These are phyloP conservation scores for Microcebus lehilahytsara DNA, from an alignment of 2,113 vertebrate genomes.

Conservation along the genomic window DNA sequence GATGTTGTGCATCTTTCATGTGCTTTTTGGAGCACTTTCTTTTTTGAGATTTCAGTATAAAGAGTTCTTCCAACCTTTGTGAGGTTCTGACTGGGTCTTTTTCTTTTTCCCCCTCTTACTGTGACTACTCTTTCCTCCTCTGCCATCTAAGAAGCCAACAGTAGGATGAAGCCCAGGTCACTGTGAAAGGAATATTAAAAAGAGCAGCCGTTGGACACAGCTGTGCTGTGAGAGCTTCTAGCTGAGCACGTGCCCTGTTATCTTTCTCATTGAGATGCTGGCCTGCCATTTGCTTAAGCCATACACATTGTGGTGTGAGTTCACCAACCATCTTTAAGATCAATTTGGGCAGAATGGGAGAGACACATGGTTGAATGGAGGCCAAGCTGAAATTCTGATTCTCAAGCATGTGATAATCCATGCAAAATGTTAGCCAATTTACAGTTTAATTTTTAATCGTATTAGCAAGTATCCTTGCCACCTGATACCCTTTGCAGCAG, in stretches of 20 bases:
- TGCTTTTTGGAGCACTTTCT: neutral
- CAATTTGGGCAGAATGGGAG: conserved; percentile 15
- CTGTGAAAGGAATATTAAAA: neutral
- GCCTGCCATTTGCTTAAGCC: neutral
- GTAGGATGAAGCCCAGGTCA: neutral
- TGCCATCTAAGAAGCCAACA: conserved; percentile 1
- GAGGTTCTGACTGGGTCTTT: neutral
- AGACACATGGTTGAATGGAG: neutral
- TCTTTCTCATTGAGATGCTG: neutral
- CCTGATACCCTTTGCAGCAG: conserved; percentile 3
- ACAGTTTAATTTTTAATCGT: conserved; percentile 34
- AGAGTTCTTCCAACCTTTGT: neutral
- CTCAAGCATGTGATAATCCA: neutral
- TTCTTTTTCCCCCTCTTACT: neutral
- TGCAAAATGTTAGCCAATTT: conserved; percentile 18
- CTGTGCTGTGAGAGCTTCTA: conserved; percentile 24
- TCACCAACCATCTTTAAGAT: neutral
- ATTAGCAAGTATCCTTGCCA: neutral
- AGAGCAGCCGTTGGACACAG: conserved; percentile 51
- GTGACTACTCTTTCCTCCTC: neutral
- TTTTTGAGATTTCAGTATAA: neutral
- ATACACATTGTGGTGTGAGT: neutral
- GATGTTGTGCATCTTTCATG: neutral
- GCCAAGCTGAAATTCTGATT: conserved; percentile 39
- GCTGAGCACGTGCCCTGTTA: neutral